Evolutionary conservation across 2,113 vertebrate species (phyloP).

Genomic region (Limanda limanda): DNA sequence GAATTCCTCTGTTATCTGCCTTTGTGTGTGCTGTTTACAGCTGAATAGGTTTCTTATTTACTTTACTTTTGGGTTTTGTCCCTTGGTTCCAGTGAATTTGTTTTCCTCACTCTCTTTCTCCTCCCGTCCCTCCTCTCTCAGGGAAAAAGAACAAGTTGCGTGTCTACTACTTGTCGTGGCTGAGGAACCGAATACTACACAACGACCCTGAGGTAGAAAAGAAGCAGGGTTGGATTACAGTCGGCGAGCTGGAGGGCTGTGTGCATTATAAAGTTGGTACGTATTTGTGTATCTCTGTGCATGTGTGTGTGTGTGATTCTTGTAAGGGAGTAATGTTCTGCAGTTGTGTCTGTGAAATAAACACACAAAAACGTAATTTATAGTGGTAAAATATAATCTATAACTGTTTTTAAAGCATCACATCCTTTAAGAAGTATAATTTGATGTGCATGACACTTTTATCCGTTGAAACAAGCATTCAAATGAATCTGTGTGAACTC

Average conservation of each 20-base stretch:
- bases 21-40: not conserved
- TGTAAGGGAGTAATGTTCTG: too few species aligned
- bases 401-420: too few species aligned
- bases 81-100: not conserved
- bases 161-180: constrained; percentile 98
- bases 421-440: not conserved
- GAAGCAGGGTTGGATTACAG: constrained; percentile 98
- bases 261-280: constrained; percentile 99
- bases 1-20: not conserved
- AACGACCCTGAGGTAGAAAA: constrained; percentile 98
- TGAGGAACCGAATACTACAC: constrained; percentile 97
- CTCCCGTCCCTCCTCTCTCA: constrained; percentile 39
- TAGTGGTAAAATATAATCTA: too few species aligned
- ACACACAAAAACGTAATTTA: too few species aligned
- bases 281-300: constrained; percentile 39
- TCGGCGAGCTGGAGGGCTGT: constrained; percentile 96
- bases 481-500: not conserved
- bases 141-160: constrained; percentile 98
- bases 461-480: not conserved
- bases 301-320: not conserved
- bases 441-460: not conserved
- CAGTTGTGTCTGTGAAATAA: too few species aligned
- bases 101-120: not conserved
- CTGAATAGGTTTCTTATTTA: not conserved
- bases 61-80: not conserved